These are phyloP conservation scores for Lepisosteus osseus DNA, from an alignment of 2,113 vertebrate species.

Conservation along the genomic window DNA sequence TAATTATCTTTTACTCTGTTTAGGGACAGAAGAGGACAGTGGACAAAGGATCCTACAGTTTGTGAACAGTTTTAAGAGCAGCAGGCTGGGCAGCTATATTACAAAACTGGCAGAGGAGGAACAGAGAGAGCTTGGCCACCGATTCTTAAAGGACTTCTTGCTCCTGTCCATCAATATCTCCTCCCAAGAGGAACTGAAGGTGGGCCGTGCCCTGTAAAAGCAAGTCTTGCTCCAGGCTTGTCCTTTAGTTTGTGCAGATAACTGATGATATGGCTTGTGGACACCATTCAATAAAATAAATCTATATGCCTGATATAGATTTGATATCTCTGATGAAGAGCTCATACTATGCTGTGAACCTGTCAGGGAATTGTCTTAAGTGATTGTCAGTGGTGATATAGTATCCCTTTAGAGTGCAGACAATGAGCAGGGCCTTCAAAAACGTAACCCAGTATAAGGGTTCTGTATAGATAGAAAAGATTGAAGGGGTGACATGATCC, in stretches of 20 bases:
- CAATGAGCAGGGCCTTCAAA: too few relatives aligned
- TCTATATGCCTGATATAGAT: too few relatives aligned
- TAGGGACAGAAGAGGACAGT: conserved; percentile 39
- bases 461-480: conserved; percentile 4
- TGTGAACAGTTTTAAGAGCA: conserved; percentile 45
- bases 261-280: too few relatives aligned
- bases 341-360: too few relatives aligned
- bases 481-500: not conserved
- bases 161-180: conserved; percentile 51
- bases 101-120: conserved; percentile 44
- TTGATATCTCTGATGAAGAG: too few relatives aligned
- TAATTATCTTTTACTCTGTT: not conserved
- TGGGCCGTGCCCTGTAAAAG: conserved; percentile 8
- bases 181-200: conserved; percentile 45
- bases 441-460: not conserved
- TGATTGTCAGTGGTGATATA: too few relatives aligned
- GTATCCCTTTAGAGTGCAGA: too few relatives aligned
- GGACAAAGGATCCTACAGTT: conserved; percentile 50
- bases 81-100: conserved; percentile 42
- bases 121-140: conserved; percentile 20
- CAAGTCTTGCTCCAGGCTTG: too few relatives aligned
- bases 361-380: too few relatives aligned
- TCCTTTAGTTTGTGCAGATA: too few relatives aligned
- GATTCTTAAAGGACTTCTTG: conserved; percentile 58
- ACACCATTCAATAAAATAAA: too few relatives aligned